These are phyloP conservation scores for Stylophora pistillata DNA, from an alignment of 64 coral and sea anemone species.

Conservation along the genomic window DNA sequence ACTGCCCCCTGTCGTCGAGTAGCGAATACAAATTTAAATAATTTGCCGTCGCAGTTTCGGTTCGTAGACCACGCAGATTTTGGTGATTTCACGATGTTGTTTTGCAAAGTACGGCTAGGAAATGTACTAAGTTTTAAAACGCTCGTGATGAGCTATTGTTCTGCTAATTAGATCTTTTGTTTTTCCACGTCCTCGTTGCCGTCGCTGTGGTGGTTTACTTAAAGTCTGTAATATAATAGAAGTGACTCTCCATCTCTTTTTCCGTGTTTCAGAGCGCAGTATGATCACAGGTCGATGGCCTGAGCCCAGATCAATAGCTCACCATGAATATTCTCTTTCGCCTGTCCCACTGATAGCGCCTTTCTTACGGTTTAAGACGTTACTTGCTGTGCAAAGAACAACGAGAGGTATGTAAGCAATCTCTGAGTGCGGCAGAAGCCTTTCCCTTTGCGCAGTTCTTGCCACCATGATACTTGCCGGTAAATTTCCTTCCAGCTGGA, in stretches of 20 bases:
- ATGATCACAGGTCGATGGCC: conserved; percentile 40
- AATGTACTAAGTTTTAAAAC: no score
- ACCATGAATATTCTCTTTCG: conserved; percentile 72
- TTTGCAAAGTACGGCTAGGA: no score
- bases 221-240: not conserved
- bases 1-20: no score
- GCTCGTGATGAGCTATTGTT: no score
- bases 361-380: conserved; percentile 50
- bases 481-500: not conserved
- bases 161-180: no score
- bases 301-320: conserved; percentile 59
- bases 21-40: no score
- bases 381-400: conserved; percentile 29
- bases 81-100: no score
- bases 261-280: not conserved
- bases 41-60: no score
- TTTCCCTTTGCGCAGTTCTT: not conserved
- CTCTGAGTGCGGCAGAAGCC: not conserved
- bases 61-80: no score
- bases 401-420: conserved; percentile 31
- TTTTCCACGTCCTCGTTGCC: no score
- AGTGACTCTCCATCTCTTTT: not conserved
- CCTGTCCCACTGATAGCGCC: conserved; percentile 45
- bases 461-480: not conserved
- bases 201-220: no score